Evolutionary conservation across 37 sponge, comb jelly and placozoan genomes (phyloP).

Genomic region (Chondrosia reniformis): DNA sequence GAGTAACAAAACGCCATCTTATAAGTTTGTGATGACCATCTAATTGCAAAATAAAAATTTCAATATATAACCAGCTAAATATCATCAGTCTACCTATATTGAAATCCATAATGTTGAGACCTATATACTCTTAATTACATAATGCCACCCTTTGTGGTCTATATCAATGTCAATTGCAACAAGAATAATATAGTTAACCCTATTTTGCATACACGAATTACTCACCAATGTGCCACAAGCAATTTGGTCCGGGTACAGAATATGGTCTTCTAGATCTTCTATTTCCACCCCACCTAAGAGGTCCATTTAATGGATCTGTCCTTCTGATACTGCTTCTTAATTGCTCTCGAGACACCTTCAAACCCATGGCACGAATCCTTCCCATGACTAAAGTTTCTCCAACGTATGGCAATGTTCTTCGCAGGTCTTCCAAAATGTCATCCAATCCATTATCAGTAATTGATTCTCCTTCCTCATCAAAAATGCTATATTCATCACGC

Average conservation of each 20-base stretch:
- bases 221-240: constrained; percentile 21
- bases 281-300: constrained; percentile 10
- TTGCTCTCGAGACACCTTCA: constrained; percentile 7
- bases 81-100: no score
- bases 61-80: background rate
- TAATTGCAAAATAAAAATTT: constrained; percentile 24
- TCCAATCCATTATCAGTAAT: background rate
- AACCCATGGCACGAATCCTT: background rate
- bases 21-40: constrained; percentile 30
- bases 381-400: constrained; percentile 23
- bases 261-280: background rate
- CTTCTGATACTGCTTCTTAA: background rate
- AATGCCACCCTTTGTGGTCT: background rate
- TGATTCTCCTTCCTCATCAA: background rate
- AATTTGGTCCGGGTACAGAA: constrained; percentile 25
- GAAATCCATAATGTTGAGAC: no score
- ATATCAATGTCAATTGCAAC: background rate
- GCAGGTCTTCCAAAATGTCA: background rate
- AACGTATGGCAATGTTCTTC: background rate
- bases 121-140: no score
- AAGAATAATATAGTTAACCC: no score
- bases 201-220: no score
- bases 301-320: background rate
- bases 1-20: constrained; percentile 54
- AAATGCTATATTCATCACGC: background rate